These are phyloP conservation scores for Argyrosomus regius DNA, from an alignment of 2,797 vertebrate species.

Conservation along the genomic window DNA sequence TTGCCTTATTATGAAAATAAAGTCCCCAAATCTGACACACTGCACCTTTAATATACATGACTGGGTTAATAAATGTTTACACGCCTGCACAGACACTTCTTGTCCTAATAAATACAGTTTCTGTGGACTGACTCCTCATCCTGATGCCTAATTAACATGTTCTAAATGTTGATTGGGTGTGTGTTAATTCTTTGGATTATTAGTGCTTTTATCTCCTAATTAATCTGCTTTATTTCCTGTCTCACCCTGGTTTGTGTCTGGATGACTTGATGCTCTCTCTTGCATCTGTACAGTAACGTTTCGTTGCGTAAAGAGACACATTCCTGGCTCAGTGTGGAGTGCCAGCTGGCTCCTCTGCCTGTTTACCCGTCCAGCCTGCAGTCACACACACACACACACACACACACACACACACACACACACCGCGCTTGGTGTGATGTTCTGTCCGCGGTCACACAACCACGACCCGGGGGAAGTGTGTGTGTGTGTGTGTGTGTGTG, in stretches of 20 bases:
- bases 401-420: not conserved
- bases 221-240: slow-evolving; percentile 1
- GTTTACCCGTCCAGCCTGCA: slow-evolving; percentile 6
- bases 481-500: not conserved
- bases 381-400: not conserved
- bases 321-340: slow-evolving; percentile 35
- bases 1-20: no score
- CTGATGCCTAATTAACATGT: not conserved
- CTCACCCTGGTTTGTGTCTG: slow-evolving; percentile 9
- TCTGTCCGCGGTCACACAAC: not conserved
- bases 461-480: not conserved
- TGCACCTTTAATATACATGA: no score
- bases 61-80: no score
- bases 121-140: not conserved
- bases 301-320: slow-evolving; percentile 35
- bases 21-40: no score
- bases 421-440: not conserved
- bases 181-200: not conserved
- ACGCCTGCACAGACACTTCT: no score
- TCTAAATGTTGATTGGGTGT: not conserved
- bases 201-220: not conserved
- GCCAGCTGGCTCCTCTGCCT: slow-evolving; percentile 46
- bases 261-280: not conserved
- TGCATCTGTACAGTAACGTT: slow-evolving; percentile 19
- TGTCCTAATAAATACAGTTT: no score